Evolutionary conservation across 2,888 invertebrate species (phyloP).

Genomic region (Aphodius granarius): DNA sequence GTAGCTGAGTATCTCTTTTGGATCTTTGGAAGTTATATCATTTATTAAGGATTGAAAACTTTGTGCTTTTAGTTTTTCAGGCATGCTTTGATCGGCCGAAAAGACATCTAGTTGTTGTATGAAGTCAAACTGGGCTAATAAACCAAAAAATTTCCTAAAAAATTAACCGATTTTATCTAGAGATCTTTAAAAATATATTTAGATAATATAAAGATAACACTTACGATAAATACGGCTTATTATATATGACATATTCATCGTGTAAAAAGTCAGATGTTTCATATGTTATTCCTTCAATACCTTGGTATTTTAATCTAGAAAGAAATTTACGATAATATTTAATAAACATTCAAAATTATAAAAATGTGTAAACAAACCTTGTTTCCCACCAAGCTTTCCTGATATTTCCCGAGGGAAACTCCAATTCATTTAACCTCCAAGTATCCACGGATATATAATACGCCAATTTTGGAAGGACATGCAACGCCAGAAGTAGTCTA

Average conservation of each 20-base stretch:
- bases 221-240: conserved; percentile 61
- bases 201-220: conserved; percentile 25
- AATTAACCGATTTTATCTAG: conserved; percentile 19
- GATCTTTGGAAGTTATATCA: conserved; percentile 51
- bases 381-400: conserved; percentile 56
- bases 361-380: conserved; percentile 42
- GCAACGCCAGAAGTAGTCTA: conserved; percentile 58
- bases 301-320: conserved; percentile 41
- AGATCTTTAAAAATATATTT: neutral
- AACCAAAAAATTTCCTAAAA: conserved; percentile 61
- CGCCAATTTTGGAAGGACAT: conserved; percentile 60
- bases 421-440: conserved; percentile 56
- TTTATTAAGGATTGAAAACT: conserved; percentile 42
- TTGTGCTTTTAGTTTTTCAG: conserved; percentile 33
- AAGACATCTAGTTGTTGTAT: conserved; percentile 43
- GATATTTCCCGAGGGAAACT: conserved; percentile 34
- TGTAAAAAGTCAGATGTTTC: conserved; percentile 57
- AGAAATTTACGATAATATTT: conserved; percentile 13
- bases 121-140: conserved; percentile 61
- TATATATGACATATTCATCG: conserved; percentile 57
- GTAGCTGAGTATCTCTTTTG: conserved; percentile 58
- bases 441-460: conserved; percentile 61
- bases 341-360: no score
- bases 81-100: conserved; percentile 29
- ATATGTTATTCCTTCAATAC: conserved; percentile 54